phyloP scores from a whole-genome alignment of 2,888 invertebrate genomes.

The Cosmopolites sordidus region DNA sequence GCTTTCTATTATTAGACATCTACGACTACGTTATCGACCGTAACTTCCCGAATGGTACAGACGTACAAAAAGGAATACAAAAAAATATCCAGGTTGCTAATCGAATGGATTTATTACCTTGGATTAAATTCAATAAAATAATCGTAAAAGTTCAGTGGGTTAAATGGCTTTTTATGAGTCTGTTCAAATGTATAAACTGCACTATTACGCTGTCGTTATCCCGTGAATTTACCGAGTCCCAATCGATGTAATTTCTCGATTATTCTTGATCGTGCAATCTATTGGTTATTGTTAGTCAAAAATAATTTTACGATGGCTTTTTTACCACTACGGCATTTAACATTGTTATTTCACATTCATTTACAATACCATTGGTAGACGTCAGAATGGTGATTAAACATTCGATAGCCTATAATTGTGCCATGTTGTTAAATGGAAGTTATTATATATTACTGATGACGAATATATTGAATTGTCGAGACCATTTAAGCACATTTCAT shows the following conservation, averaged over 20 bases:
- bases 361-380: too few species aligned
- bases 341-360: not conserved
- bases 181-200: conserved; percentile 14
- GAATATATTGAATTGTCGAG: too few species aligned
- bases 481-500: too few species aligned
- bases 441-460: too few species aligned
- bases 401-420: too few species aligned
- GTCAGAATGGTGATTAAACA: too few species aligned
- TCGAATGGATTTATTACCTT: conserved; percentile 13
- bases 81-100: conserved; percentile 4
- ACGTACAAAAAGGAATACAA: conserved; percentile 4
- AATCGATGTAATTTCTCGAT: conserved; percentile 6
- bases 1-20: too few species aligned
- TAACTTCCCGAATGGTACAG: not conserved
- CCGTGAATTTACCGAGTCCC: conserved; percentile 11
- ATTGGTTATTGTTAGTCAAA: not conserved
- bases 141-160: conserved; percentile 13
- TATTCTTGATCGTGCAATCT: conserved; percentile 13
- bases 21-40: not conserved
- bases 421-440: too few species aligned
- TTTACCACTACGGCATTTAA: not conserved
- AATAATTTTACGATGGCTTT: not conserved
- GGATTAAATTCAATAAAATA: conserved; percentile 11
- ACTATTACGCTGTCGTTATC: conserved; percentile 10
- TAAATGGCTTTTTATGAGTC: conserved; percentile 19